phyloP scores from a whole-genome alignment of 2,888 invertebrate species.

The Oasisia sp. region DNA sequence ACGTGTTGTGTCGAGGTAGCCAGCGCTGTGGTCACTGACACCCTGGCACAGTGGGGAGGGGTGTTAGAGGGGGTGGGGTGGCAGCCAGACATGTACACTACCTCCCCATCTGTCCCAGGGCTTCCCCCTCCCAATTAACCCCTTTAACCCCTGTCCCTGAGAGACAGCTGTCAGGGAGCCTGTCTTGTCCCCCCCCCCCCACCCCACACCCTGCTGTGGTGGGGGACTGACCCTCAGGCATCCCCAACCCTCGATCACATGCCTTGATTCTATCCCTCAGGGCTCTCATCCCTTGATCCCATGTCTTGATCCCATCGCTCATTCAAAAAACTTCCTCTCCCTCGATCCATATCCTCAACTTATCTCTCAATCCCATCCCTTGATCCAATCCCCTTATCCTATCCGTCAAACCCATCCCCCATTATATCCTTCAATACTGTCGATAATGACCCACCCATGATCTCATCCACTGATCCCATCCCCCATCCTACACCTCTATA shows the following conservation, averaged over 20 bases:
- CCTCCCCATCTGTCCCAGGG: neutral
- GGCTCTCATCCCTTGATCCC: neutral
- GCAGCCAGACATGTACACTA: neutral
- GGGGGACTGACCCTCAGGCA: conserved; percentile 7
- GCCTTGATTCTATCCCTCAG: neutral
- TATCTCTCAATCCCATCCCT: neutral
- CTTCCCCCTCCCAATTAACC: neutral
- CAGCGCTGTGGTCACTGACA: neutral
- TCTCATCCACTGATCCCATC: neutral
- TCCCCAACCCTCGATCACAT: neutral
- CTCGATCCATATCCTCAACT: no score
- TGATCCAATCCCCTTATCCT: neutral
- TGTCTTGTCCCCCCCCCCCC: neutral
- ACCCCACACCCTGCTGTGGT: neutral
- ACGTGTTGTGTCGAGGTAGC: neutral
- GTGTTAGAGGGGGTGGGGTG: neutral
- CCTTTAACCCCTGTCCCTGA: neutral
- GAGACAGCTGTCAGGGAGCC: neutral
- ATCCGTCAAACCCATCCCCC: no score
- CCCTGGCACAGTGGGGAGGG: neutral
- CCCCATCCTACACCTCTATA: neutral
- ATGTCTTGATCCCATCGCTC: no score
- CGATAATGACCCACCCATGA: no score
- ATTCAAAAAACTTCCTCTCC: neutral
- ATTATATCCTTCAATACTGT: no score